A percentile compares a stretch with the other conserved stretches of the same genome.
These are phyloP conservation scores for Craseonycteris thonglongyai DNA, from an alignment of 2,113 vertebrate species.

Conservation along the genomic window DNA sequence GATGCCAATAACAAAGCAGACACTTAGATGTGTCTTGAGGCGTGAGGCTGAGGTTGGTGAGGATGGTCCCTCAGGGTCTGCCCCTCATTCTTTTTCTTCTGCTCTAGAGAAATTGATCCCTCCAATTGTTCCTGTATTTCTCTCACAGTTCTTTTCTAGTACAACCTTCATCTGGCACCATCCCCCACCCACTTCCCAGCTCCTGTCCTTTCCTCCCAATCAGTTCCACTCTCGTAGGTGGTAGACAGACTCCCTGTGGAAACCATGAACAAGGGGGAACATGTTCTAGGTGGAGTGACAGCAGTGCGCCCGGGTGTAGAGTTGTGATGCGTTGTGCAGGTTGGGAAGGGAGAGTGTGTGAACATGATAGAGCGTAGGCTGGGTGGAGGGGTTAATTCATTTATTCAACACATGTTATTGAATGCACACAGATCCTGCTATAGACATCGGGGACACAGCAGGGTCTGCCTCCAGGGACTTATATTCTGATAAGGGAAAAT, in stretches of 20 bases:
- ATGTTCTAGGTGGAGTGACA: neutral
- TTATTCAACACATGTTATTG: neutral
- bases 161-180: neutral
- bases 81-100: neutral
- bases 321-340: rapidly evolving
- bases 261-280: neutral
- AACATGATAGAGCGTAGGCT: neutral
- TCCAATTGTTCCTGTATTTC: neutral
- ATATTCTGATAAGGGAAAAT: neutral
- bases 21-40: neutral
- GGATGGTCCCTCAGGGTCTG: neutral
- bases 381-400: neutral
- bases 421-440: too few species aligned
- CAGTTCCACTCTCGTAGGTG: neutral
- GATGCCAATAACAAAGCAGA: neutral
- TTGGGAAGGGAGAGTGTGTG: neutral
- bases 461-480: neutral
- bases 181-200: neutral
- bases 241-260: neutral
- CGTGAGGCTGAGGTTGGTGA: neutral
- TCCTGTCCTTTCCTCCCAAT: neutral
- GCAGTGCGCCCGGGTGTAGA: neutral
- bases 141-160: neutral
- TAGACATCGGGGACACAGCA: neutral
- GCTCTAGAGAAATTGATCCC: neutral